These are phyloP conservation scores for Riparia riparia DNA, from an alignment of 2,113 vertebrate genomes.

Conservation along the genomic window DNA sequence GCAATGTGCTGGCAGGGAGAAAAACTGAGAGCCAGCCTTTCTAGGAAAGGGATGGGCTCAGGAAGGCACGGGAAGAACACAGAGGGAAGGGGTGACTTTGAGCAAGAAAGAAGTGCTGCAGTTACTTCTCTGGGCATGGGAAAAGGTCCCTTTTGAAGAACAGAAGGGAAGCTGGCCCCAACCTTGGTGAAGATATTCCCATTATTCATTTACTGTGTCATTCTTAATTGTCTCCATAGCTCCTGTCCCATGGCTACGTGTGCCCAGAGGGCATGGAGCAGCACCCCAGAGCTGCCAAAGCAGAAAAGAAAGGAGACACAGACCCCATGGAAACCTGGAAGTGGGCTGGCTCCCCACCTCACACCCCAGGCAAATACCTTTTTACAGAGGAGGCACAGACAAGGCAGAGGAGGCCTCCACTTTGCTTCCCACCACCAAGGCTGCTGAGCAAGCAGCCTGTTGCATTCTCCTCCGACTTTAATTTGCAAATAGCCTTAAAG, in stretches of 20 bases:
- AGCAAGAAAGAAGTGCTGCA: not conserved
- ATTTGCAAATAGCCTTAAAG: conserved; percentile 9
- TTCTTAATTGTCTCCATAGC: not conserved
- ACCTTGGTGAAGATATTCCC: not conserved
- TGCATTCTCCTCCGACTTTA: not conserved
- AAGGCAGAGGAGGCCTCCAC: not conserved
- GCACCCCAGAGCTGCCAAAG: not conserved
- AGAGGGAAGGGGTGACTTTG: not conserved
- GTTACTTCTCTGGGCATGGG: not conserved
- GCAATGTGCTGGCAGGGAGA: not conserved
- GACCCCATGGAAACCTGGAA: not conserved
- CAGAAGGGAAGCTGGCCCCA: not conserved
- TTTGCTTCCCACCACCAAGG: rapidly evolving
- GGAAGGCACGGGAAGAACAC: not conserved
- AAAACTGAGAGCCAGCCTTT: not conserved
- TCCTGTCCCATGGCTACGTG: not conserved
- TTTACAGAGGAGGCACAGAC: rapidly evolving
- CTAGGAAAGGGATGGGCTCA: not conserved
- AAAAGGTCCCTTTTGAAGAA: not conserved
- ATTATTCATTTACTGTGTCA: not conserved
- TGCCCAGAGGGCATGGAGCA: not conserved
- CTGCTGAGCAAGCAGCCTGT: conserved; percentile 25
- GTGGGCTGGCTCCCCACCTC: not conserved
- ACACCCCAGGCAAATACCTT: not conserved
- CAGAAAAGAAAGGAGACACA: not conserved